These are phyloP conservation scores for Syrphus vitripennis DNA, from an alignment of 2,888 invertebrate genomes.

Conservation along the genomic window DNA sequence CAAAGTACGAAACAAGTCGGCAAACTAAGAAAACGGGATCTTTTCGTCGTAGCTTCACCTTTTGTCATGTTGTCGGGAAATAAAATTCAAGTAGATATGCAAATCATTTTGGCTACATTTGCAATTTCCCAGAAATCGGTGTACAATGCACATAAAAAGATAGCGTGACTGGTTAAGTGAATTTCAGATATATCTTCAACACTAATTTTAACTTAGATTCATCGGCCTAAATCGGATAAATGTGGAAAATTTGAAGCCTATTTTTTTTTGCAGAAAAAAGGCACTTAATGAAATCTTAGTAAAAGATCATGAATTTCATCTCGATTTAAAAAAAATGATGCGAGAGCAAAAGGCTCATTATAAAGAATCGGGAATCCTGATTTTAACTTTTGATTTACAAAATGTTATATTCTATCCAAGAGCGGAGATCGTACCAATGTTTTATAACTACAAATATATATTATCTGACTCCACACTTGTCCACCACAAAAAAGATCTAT, in stretches of 20 bases:
- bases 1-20: neutral
- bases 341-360: constrained; percentile 17
- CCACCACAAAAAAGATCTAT: no score
- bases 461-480: no score
- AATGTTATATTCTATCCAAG: constrained; percentile 18
- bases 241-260: constrained; percentile 36
- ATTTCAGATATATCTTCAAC: neutral
- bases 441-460: no score
- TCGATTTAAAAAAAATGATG: neutral
- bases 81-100: constrained; percentile 13
- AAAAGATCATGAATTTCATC: constrained; percentile 1
- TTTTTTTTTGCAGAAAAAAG: constrained; percentile 15
- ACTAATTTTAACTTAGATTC: constrained; percentile 26
- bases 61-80: constrained; percentile 17
- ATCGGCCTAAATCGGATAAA: constrained; percentile 34
- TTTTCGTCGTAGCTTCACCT: neutral
- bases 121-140: constrained; percentile 22
- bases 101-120: constrained; percentile 31
- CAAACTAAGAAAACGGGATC: neutral
- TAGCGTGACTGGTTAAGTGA: neutral
- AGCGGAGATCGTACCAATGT: no score
- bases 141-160: constrained; percentile 7
- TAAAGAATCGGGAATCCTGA: constrained; percentile 9
- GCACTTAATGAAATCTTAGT: constrained; percentile 3
- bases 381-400: constrained; percentile 29